Conservation (phyloP, 2,888 invertebrate genomes). For the Electrophaes corylata region DNA sequence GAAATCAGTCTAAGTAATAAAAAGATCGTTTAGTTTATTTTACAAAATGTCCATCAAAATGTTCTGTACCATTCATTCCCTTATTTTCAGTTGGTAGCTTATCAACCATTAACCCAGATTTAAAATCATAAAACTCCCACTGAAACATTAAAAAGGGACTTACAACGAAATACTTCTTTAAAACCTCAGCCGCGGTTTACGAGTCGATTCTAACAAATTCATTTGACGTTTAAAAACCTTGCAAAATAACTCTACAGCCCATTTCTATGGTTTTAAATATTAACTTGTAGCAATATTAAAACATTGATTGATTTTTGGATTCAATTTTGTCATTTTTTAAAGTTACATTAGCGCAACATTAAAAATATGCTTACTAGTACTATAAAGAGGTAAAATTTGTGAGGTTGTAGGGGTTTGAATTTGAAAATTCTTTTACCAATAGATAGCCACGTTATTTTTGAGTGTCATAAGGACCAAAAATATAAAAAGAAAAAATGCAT, state of each 20-base stretch:
- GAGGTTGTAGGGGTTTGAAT: too few relatives aligned
- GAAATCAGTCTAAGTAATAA: background rate
- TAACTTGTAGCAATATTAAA: too few relatives aligned
- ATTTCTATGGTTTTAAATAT: background rate
- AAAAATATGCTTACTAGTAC: too few relatives aligned
- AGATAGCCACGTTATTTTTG: too few relatives aligned
- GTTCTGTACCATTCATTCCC: background rate
- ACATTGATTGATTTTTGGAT: too few relatives aligned
- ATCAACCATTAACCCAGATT: slow-evolving; percentile 22
- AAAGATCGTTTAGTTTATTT: background rate
- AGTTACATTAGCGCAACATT: too few relatives aligned
- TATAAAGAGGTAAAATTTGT: too few relatives aligned
- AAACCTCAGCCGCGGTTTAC: slow-evolving; percentile 20
- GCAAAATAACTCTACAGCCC: background rate
- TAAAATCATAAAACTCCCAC: slow-evolving; percentile 15
- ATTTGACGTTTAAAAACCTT: slow-evolving; percentile 34
- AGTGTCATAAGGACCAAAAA: too few relatives aligned
- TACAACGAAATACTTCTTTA: slow-evolving; percentile 16
- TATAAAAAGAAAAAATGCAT: too few relatives aligned
- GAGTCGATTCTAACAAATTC: slow-evolving; percentile 33
- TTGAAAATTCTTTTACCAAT: too few relatives aligned
- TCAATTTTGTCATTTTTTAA: too few relatives aligned
- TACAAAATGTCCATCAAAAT: background rate
- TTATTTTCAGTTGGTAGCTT: background rate
- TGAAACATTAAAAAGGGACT: slow-evolving; percentile 19